Percentiles rank a stretch among this genome's conserved stretches.
Conservation (phyloP, 2,113 vertebrate genomes). For the Carassius carassius region DNA sequence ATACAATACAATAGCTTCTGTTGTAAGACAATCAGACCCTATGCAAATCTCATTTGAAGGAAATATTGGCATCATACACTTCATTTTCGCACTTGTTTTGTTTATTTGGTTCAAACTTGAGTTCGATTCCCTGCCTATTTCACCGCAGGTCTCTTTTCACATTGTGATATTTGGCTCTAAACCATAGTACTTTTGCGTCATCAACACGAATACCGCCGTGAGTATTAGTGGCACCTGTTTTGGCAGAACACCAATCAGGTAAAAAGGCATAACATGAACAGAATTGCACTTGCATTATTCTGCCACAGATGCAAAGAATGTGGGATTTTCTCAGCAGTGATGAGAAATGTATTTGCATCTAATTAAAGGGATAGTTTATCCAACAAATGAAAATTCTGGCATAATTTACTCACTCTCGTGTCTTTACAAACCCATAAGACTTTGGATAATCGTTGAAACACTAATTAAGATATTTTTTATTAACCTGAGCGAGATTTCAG, state of each 20-base stretch:
- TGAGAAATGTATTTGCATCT: background rate
- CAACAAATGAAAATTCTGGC: too few species aligned
- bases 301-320: background rate
- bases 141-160: background rate
- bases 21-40: background rate
- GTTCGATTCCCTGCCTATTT: background rate
- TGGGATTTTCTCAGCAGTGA: background rate
- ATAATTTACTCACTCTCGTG: too few species aligned
- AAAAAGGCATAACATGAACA: background rate
- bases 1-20: background rate
- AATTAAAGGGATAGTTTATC: too few species aligned
- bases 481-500: too few species aligned
- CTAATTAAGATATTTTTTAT: too few species aligned
- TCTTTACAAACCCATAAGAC: too few species aligned
- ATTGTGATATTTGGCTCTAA: background rate
- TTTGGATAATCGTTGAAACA: too few species aligned
- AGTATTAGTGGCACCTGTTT: slow-evolving; percentile 5
- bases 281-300: background rate
- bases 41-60: background rate
- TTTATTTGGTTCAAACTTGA: background rate
- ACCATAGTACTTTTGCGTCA: background rate
- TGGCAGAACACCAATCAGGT: background rate
- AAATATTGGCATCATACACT: background rate
- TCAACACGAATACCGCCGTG: background rate
- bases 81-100: background rate